Evolutionary conservation across 2,888 invertebrate species (phyloP).

Genomic region (Lamellibrachia satsuma): DNA sequence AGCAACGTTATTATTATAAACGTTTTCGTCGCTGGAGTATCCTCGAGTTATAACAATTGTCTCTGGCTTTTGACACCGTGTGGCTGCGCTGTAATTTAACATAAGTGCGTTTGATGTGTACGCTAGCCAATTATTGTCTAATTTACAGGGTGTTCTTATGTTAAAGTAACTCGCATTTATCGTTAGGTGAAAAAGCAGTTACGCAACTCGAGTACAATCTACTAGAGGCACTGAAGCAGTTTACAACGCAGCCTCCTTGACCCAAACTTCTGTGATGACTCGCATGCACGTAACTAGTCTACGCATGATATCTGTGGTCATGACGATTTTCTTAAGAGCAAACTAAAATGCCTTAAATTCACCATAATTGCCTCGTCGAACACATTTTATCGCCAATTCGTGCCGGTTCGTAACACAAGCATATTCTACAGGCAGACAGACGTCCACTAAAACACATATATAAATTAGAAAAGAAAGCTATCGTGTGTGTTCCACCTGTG

Average conservation of each 20-base stretch:
- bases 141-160: too few relatives aligned
- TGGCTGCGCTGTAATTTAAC: too few relatives aligned
- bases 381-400: not conserved
- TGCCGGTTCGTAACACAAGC: not conserved
- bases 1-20: too few relatives aligned
- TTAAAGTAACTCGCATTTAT: not conserved
- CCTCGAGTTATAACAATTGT: too few relatives aligned
- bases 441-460: not conserved
- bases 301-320: not conserved
- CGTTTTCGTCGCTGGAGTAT: too few relatives aligned
- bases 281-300: not conserved
- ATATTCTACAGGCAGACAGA: not conserved
- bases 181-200: not conserved
- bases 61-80: too few relatives aligned
- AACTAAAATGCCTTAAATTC: not conserved
- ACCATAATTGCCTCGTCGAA: not conserved
- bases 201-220: not conserved
- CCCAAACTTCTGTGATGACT: not conserved
- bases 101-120: too few relatives aligned
- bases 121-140: too few relatives aligned
- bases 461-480: not conserved
- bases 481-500: not conserved
- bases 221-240: not conserved
- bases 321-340: not conserved
- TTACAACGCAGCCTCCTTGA: not conserved